phyloP scores from a whole-genome alignment of 2,113 vertebrate species.

The Rhombomys opimus region DNA sequence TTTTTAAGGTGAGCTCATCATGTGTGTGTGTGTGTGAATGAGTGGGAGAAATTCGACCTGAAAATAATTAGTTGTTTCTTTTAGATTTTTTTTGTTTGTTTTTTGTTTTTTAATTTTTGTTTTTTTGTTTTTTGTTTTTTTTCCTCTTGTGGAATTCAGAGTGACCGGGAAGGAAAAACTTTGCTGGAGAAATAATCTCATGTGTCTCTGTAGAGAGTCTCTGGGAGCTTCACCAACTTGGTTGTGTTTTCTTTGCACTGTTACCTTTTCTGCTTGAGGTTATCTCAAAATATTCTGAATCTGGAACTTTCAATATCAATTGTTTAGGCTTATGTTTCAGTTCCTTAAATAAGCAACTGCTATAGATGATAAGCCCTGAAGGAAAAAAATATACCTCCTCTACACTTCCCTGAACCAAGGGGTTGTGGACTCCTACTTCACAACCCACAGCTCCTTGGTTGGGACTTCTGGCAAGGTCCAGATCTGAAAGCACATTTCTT shows the following conservation, averaged over 20 bases:
- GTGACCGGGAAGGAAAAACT: neutral
- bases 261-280: neutral
- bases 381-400: neutral
- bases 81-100: neutral
- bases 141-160: neutral
- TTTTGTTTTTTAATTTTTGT: neutral
- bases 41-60: neutral
- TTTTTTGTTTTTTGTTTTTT: neutral
- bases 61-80: neutral
- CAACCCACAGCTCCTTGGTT: neutral
- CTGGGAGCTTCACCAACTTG: neutral
- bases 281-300: neutral
- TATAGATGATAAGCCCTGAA: fast-evolving
- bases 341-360: neutral
- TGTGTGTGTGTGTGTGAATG: neutral
- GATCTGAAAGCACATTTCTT: neutral
- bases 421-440: neutral
- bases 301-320: neutral
- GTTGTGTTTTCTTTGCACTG: neutral
- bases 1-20: neutral
- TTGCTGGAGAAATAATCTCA: neutral
- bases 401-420: neutral
- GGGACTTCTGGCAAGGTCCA: neutral
- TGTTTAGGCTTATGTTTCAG: neutral
- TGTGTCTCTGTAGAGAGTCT: neutral